Base-by-base conservation (phyloP, 2,797 vertebrate species). In the Adelosebastes latens region DNA sequence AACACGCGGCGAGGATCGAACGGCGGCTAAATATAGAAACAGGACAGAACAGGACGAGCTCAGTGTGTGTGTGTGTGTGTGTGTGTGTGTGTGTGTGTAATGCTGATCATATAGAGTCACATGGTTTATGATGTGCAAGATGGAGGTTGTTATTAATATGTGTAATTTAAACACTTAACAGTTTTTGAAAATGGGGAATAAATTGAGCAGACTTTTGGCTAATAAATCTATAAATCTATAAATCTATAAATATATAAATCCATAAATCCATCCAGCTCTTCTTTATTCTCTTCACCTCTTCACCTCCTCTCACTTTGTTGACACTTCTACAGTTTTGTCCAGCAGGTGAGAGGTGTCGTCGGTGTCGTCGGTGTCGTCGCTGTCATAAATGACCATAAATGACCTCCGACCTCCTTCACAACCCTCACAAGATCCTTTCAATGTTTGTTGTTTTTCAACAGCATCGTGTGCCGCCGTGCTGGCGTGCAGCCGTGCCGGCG, bases 21-120 rank as follows among this genome's bases (percentile, higher is more conserved):
- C 77, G 6, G 39, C n/a, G 1, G 70, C 85, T 93, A 92, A 91
- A 93, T 77, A 87, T 91, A 92, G 89, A 82, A 0, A 2, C 61
- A 63, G 66, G 73, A 79, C 11, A 60, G 63, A 52, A 62, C 32
- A 80, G 63, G 58, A 59, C 6, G 11, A 63, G 59, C n/a, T 14
- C n/a, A 16, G 58, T 5, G 69, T 46, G 27, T 63, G 75, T 77
- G 31, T 58, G 74, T 49, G 62, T n/a, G 56, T 20, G 27, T 36
- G 65, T 59, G 66, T 60, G 65, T 39, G 58, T 59, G 70, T 52
- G 60, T 72, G 39, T 20, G 67, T 34, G 64, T 18, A 29, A 65
- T 11, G 72, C 27, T 12, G 2, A 20, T n/a, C 0, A 34, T 1
- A 31, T 1, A 4, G 14, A 31, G 25, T 49, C 42, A 49, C 25